Base-by-base conservation (phyloP, 2,888 invertebrate species). In the Drosophila mimica region DNA sequence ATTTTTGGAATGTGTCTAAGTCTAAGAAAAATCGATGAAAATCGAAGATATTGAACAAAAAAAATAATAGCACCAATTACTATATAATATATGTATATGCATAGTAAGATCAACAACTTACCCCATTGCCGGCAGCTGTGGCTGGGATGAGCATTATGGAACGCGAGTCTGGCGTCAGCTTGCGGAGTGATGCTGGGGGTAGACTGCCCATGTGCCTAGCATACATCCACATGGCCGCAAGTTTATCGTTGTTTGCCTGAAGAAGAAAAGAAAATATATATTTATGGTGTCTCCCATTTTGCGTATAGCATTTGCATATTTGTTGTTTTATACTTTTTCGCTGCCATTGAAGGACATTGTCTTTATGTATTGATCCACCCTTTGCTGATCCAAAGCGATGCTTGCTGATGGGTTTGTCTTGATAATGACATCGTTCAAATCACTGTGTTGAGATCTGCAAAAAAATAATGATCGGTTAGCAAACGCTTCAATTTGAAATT, bases 111-210 rank as follows among this genome's bases (percentile, higher is more conserved):
- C n/a, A 7, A 20, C 1, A 15, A 58, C 85, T 80, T 79, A 91
- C 91, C 51, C 74, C 86, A 72, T 77, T 89, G 33, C 83, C 80
- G 31, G 90, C 87, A 36, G 83, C 72, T 8, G 91, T 86, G 28
- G 93, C 92, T 59, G 92, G 93, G 68, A 93, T 93, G 4, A 93
- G 81, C 88, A 93, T 91, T 13, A 93, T 88, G 30, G 91, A 90
- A 34, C 92, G 84, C 15, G 78, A 65, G 11, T 75, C 82, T 25
- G 78, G 78, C 40, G 82, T 83, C 60, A 83, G 67, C 64, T 90
- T 80, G 15, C 84, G 70, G 34, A 80, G 64, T 34, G 84, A 62
- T 15, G 83, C 69, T 9, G 87, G 77, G 15, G 83, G 76, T 46
- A 88, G 64, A 40, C 70, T 83, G 20, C 90, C 87, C 73, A 89